Conservation (phyloP, 2,888 invertebrate genomes). For the Antheraea assamensis region DNA sequence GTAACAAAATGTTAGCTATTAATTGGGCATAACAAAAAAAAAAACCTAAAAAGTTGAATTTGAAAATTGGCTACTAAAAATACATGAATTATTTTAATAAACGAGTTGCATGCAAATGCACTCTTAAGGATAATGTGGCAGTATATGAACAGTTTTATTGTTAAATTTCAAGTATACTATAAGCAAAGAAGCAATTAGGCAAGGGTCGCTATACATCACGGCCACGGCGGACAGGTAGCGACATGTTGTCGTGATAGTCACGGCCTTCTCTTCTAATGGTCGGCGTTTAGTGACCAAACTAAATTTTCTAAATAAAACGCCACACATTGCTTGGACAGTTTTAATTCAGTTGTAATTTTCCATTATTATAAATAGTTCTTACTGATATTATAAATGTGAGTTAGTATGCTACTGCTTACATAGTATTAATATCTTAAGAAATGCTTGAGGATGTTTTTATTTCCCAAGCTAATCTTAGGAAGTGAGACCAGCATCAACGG, state of each 20-base stretch:
- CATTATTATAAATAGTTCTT: too few species aligned
- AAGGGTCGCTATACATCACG: slow-evolving; percentile 58
- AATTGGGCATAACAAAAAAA: too few species aligned
- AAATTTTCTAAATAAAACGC: slow-evolving; percentile 30
- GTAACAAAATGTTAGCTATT: too few species aligned
- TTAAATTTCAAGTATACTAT: slow-evolving; percentile 34
- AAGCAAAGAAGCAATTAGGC: slow-evolving; percentile 62
- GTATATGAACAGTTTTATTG: slow-evolving; percentile 4
- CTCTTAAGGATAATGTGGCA: not conserved
- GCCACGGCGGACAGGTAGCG: slow-evolving; percentile 60
- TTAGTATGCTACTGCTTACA: too few species aligned
- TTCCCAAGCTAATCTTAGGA: too few species aligned
- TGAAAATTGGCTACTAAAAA: too few species aligned
- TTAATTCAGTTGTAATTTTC: not conserved
- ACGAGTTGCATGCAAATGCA: not conserved
- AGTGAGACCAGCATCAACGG: too few species aligned
- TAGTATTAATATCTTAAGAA: too few species aligned
- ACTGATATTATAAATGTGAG: too few species aligned
- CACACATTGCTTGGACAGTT: slow-evolving; percentile 19
- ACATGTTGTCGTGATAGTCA: slow-evolving; percentile 59
- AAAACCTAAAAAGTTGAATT: too few species aligned
- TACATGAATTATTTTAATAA: too few species aligned
- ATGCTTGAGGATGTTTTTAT: too few species aligned
- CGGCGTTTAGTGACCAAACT: slow-evolving; percentile 36
- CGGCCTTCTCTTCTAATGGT: slow-evolving; percentile 44